phyloP scores from a whole-genome alignment of 2,888 invertebrate genomes.

The Spodoptera picta region DNA sequence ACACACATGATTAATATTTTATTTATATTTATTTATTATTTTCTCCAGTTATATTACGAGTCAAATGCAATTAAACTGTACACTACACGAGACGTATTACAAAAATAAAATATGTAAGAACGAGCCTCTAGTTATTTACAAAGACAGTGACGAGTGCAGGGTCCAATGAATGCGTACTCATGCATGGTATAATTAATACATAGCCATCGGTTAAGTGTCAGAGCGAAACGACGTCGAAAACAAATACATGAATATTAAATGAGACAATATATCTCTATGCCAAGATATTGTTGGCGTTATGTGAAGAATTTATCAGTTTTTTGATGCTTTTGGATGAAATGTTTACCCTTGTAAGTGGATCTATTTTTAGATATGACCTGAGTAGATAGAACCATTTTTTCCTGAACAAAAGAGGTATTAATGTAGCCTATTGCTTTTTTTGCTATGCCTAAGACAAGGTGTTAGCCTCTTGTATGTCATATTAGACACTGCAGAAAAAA shows the following conservation, averaged over 20 bases:
- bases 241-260: constrained; percentile 85
- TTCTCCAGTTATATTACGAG: too few species aligned
- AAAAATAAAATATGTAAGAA: constrained; percentile 29
- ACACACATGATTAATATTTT: too few species aligned
- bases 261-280: constrained; percentile 70
- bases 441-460: too few species aligned
- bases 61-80: too few species aligned
- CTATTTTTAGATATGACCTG: constrained; percentile 4
- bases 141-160: constrained; percentile 52
- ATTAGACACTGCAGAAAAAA: too few species aligned
- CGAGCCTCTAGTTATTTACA: constrained; percentile 55
- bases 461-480: too few species aligned
- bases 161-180: constrained; percentile 74
- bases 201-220: constrained; percentile 79
- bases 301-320: constrained; percentile 47
- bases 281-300: constrained; percentile 62
- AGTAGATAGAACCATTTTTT: too few species aligned
- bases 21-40: too few species aligned
- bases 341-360: not conserved
- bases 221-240: constrained; percentile 75
- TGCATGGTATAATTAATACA: constrained; percentile 79
- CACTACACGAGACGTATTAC: not conserved
- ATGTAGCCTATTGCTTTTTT: too few species aligned
- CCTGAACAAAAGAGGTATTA: too few species aligned
- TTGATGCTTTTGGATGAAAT: constrained; percentile 13